These are phyloP conservation scores for Eupithecia tripunctaria DNA, from an alignment of 2,888 invertebrate species.

Conservation along the genomic window DNA sequence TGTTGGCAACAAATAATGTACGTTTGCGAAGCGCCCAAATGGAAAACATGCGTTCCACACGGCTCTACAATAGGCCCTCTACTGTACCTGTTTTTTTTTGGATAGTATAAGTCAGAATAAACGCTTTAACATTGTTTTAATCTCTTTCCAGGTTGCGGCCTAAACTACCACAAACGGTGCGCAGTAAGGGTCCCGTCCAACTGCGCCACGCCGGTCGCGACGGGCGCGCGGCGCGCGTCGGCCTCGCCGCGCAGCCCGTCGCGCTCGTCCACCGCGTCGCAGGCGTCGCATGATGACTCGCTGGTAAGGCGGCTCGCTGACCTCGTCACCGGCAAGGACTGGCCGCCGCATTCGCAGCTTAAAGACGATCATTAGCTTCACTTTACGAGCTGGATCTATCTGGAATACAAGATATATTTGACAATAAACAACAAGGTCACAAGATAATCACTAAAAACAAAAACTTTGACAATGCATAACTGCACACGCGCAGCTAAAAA, in stretches of 20 bases:
- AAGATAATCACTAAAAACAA: background rate
- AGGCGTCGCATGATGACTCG: slow-evolving; percentile 85
- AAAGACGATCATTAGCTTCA: slow-evolving; percentile 21
- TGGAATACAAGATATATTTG: background rate
- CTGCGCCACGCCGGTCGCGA: slow-evolving; percentile 83
- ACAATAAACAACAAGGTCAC: background rate
- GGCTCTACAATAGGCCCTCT: too few relatives aligned
- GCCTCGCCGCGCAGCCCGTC: slow-evolving; percentile 88
- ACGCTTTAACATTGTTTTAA: background rate
- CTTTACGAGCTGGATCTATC: background rate
- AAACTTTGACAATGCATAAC: too few relatives aligned
- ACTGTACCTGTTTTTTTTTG: too few relatives aligned
- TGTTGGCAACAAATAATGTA: too few relatives aligned
- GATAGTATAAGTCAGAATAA: background rate
- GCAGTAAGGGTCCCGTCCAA: slow-evolving; percentile 99
- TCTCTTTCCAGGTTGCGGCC: slow-evolving; percentile 91
- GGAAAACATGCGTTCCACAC: too few relatives aligned
- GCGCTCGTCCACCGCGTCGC: slow-evolving; percentile 88
- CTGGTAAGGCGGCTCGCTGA: slow-evolving; percentile 90
- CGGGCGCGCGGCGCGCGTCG: slow-evolving; percentile 52
- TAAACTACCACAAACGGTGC: slow-evolving; percentile 99
- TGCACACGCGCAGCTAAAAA: background rate
- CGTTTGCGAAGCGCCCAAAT: too few relatives aligned
- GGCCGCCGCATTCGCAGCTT: slow-evolving; percentile 28
- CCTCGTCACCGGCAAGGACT: slow-evolving; percentile 79